Base-by-base conservation (phyloP, 2,113 vertebrate species). In the Gopherus evgoodei region DNA sequence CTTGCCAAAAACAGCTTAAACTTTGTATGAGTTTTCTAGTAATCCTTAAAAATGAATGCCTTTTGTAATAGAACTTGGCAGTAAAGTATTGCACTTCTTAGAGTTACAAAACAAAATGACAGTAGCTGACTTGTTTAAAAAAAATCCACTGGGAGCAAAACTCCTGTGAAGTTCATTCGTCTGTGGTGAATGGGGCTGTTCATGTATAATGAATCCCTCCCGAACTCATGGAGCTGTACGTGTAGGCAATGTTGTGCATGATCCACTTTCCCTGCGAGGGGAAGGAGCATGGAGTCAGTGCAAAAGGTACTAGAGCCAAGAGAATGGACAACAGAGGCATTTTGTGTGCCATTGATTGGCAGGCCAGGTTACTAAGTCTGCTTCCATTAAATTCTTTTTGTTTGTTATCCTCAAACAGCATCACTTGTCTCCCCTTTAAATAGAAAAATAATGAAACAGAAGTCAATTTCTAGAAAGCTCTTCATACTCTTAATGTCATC, bases 31-130 rank as follows among this genome's bases (percentile, higher is more conserved):
- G 1, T 72, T 31, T 84, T 72, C 47, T 59, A 44, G 7, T 44
- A 56, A 11, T 6, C 62, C 0, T 47, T n/a, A 31, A 11, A 42
- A 42, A 42, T 10, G 1, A 89, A 79, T 47, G 7, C 1, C 2
- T 82, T 81, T 54, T 12, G 4, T 50, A 62, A 94, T 47, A 1
- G 1, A 84, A 6, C 1, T 11, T 65, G 12, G 19, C 1, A 49
- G 11, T 2, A 5, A 14, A 11, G 5, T 65, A 2, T 14, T 79
- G 31, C 0, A 0, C 16, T 84, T 16, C 1, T 3, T n/a, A 3
- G 8, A 17, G 2, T 90, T 84, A 7, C 24, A 82, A 6, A 1
- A n/a, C 7, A 92, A 49, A 87, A 59, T 9, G 83, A 1, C 3
- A 78, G 4, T 78, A 78, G 42, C 11, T 78, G 25, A 78, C 21